Conservation (phyloP, 1,140 invertebrate genomes). For the Saccostrea glomerata region DNA sequence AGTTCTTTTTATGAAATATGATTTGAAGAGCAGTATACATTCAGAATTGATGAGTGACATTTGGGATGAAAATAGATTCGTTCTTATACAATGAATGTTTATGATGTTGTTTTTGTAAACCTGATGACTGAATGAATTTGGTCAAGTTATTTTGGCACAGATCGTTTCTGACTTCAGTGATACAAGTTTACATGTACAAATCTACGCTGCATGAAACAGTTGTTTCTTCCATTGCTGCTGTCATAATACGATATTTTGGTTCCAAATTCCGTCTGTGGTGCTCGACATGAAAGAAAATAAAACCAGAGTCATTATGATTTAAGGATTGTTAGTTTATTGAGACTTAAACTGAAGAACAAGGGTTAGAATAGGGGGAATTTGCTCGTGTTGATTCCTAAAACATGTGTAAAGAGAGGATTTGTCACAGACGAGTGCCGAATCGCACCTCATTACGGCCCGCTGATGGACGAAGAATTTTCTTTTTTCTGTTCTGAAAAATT, state of each 20-base stretch:
- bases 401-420: slow-evolving; percentile 5
- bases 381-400: slow-evolving; percentile 8
- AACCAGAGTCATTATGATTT: slow-evolving; percentile 19
- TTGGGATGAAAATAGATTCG: slow-evolving; percentile 18
- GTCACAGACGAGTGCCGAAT: slow-evolving; percentile 20
- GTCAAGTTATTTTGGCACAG: slow-evolving; percentile 23
- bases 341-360: slow-evolving; percentile 29
- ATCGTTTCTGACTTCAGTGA: slow-evolving; percentile 28
- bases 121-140: neutral
- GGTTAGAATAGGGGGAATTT: neutral
- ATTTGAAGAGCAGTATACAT: no score
- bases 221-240: neutral
- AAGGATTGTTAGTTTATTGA: slow-evolving; percentile 34
- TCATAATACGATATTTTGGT: slow-evolving; percentile 13
- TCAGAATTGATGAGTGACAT: neutral
- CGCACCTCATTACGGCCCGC: slow-evolving; percentile 9
- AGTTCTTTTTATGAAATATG: no score
- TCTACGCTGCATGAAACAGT: slow-evolving; percentile 25
- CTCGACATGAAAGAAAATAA: slow-evolving; percentile 26
- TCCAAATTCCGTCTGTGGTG: neutral
- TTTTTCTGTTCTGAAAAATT: slow-evolving; percentile 28
- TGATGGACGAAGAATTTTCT: slow-evolving; percentile 18
- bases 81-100: slow-evolving; percentile 4
- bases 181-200: slow-evolving; percentile 12
- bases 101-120: slow-evolving; percentile 29